Evolutionary conservation across 2,888 invertebrate species (phyloP).

Genomic region (Drosophila nr. perissopoda): DNA sequence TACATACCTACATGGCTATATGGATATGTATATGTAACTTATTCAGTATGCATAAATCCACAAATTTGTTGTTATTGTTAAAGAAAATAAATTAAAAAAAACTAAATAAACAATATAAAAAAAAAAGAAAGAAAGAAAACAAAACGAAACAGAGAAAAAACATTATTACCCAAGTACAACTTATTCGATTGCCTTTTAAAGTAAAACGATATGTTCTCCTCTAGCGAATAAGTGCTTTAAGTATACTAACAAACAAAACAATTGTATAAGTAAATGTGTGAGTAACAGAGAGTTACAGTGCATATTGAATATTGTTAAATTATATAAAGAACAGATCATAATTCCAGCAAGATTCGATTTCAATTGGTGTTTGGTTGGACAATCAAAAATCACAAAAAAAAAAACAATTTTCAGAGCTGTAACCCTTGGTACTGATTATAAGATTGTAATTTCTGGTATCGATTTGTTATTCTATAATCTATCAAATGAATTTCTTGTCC

Average conservation of each 20-base stretch:
- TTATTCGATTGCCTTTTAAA: conserved; percentile 57
- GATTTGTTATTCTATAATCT: neutral
- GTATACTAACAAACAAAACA: conserved; percentile 21
- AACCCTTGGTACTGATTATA: neutral
- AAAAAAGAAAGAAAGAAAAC: neutral
- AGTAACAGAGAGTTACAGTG: conserved; percentile 7
- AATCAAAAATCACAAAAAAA: neutral
- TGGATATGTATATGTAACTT: conserved; percentile 4
- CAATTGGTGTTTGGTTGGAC: conserved; percentile 2
- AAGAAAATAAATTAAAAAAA: conserved; percentile 4
- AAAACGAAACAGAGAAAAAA: conserved; percentile 3
- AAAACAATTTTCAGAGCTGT: conserved; percentile 12
- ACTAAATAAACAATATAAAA: neutral
- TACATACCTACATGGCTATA: conserved; percentile 3
- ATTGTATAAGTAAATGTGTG: conserved; percentile 15
- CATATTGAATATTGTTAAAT: conserved; percentile 14
- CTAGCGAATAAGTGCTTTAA: conserved; percentile 53
- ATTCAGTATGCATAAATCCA: conserved; percentile 10
- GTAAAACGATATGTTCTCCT: conserved; percentile 49
- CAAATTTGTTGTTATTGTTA: conserved; percentile 57
- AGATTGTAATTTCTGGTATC: neutral
- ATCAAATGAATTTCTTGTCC: neutral
- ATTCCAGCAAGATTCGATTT: neutral
- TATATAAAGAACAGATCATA: neutral
- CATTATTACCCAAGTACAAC: conserved; percentile 44